These are phyloP conservation scores for Tetragonula clypearis DNA, from an alignment of 1,140 invertebrate genomes.

Conservation along the genomic window DNA sequence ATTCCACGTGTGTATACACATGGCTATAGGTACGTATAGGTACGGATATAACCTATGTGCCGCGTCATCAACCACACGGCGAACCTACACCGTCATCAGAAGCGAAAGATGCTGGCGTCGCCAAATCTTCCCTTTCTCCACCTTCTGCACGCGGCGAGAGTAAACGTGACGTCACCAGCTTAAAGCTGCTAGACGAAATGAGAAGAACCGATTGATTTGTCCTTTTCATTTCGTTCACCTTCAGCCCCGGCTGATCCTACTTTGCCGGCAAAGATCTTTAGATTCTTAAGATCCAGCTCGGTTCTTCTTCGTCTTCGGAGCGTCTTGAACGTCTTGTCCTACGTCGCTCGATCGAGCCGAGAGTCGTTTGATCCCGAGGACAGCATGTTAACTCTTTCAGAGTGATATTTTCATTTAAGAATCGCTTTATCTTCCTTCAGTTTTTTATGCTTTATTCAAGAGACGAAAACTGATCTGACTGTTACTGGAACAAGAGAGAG, in stretches of 20 bases:
- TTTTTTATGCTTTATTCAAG: neutral
- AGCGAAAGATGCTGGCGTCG: conserved; percentile 77
- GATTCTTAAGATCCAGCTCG: neutral
- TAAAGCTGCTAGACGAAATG: conserved; percentile 69
- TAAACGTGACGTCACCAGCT: conserved; percentile 74
- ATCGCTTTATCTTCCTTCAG: too few relatives aligned
- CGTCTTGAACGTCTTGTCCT: neutral
- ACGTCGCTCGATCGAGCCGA: neutral
- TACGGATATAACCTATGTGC: conserved; percentile 68
- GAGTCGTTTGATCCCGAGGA: neutral
- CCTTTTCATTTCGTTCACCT: conserved; percentile 51
- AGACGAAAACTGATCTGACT: too few relatives aligned
- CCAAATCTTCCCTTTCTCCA: conserved; percentile 74
- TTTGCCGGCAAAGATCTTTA: neutral
- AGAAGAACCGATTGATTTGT: conserved; percentile 60
- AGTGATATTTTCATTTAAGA: neutral
- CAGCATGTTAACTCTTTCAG: neutral
- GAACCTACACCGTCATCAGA: conserved; percentile 75
- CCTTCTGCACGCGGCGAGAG: conserved; percentile 67
- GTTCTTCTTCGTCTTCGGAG: neutral
- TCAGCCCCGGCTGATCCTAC: neutral
- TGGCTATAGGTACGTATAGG: conserved; percentile 24
- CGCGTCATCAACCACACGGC: conserved; percentile 73
- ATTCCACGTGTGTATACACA: neutral
- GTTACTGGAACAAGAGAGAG: too few relatives aligned